Base-by-base conservation (phyloP, 2,888 invertebrate species). In the Gisinianus flammeolus region DNA sequence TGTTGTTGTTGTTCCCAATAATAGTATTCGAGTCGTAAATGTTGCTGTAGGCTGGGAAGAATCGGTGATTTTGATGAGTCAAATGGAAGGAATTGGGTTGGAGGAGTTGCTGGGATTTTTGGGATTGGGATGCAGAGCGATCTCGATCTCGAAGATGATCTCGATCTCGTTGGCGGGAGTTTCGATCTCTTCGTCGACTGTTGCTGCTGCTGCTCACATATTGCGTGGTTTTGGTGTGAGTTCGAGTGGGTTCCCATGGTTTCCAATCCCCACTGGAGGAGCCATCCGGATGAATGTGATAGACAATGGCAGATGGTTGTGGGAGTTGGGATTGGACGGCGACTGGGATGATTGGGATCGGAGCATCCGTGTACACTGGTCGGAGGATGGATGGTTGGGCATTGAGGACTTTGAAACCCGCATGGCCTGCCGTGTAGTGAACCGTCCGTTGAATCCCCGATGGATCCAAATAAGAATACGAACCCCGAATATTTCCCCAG, bases 221-320 rank as follows among this genome's bases (percentile, higher is more conserved):
- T 35, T 62, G 19, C 8, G 67, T 4, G 2, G 56, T 24, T 22
- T 26, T 66, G n/a, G 22, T 44, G 35, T 35, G n/a, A 12, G 31
- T 64, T 16, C 70, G 12, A 0, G 68, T 28, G 10, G 81, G 78
- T 72, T 83, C 83, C 83, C 83, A 83, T 2, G 83, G 83, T 31
- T 81, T 82, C 83, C 83, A 83, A 2, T 79, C 79, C 12, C 35
- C 70, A 0, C 6, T 44, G 0, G 26, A 26, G 28, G 79, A 77
- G 30, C 80, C 78, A 73, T 83, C 83, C 0, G 83, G 81, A 62
- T 83, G 83, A 24, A 83, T 81, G 71, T 83, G 83, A 58, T 83
- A 83, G 5, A 83, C 83, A 22, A 83, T 80, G 10, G 82, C 81
- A 26, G 83, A 83, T 0, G 81, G 80, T 72, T 80, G 77, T 19